These are phyloP conservation scores for Drosophila siamana DNA, from an alignment of 2,888 invertebrate species.

Conservation along the genomic window DNA sequence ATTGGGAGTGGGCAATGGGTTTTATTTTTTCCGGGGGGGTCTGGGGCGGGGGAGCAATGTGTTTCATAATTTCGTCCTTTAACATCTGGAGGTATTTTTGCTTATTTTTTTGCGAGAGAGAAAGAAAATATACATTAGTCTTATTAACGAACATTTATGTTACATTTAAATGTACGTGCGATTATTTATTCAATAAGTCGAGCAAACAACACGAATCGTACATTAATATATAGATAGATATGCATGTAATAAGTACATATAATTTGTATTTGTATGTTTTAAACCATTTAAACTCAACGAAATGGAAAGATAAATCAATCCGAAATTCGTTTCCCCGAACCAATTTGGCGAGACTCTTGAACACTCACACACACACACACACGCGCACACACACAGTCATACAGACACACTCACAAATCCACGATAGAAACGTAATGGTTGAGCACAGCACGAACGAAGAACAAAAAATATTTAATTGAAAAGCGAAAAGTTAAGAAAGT, in stretches of 20 bases:
- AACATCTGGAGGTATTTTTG: slow-evolving; percentile 55
- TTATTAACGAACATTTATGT: slow-evolving; percentile 31
- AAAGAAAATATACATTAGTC: slow-evolving; percentile 23
- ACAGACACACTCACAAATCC: not conserved
- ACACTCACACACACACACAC: slow-evolving; percentile 1
- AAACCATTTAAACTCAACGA: slow-evolving; percentile 42
- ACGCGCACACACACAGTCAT: not conserved
- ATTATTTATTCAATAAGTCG: slow-evolving; percentile 38
- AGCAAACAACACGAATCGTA: slow-evolving; percentile 27
- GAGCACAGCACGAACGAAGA: slow-evolving; percentile 43
- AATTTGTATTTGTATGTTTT: slow-evolving; percentile 45
- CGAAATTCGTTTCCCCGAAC: slow-evolving; percentile 49
- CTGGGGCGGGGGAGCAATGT: slow-evolving; percentile 35
- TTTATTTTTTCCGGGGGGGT: not conserved
- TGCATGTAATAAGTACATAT: slow-evolving; percentile 13
- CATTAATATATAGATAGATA: slow-evolving; percentile 17
- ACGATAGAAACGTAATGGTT: slow-evolving; percentile 52
- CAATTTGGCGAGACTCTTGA: slow-evolving; percentile 18
- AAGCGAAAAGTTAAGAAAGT: slow-evolving; percentile 16
- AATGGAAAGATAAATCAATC: slow-evolving; percentile 31
- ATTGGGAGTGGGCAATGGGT: slow-evolving; percentile 3
- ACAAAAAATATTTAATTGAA: slow-evolving; percentile 38
- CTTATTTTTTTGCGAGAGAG: not conserved
- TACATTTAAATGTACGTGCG: slow-evolving; percentile 30
- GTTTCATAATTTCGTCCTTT: slow-evolving; percentile 63